phyloP scores from a whole-genome alignment of 1,140 invertebrate species.

The Capitella teleta region DNA sequence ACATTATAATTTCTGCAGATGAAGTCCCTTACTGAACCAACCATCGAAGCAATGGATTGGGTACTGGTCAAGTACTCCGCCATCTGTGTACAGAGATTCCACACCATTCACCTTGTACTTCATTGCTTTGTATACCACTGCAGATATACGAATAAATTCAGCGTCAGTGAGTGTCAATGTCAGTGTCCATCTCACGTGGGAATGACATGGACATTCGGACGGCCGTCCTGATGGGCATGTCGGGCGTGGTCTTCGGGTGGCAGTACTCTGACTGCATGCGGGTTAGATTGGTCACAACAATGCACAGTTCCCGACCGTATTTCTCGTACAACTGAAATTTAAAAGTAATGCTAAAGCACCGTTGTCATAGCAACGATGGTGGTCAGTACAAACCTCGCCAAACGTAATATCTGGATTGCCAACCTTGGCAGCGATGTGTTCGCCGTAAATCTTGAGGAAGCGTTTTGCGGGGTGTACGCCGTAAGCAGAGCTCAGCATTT shows the following conservation, averaged over 20 bases:
- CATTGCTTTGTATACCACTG: constrained; percentile 9
- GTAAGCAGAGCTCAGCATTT: not conserved
- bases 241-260: constrained; percentile 34
- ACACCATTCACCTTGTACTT: constrained; percentile 6
- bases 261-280: constrained; percentile 31
- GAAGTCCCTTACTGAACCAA: not conserved
- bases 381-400: constrained; percentile 4
- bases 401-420: constrained; percentile 14
- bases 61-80: constrained; percentile 12
- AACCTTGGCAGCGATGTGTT: constrained; percentile 9
- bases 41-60: constrained; percentile 14
- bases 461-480: constrained; percentile 10
- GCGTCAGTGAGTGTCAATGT: not conserved
- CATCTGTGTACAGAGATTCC: constrained; percentile 8
- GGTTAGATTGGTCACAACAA: constrained; percentile 36
- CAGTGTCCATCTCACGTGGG: constrained; percentile 20
- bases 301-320: constrained; percentile 29
- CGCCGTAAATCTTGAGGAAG: constrained; percentile 11
- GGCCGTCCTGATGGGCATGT: constrained; percentile 30
- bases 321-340: constrained; percentile 21
- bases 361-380: not conserved
- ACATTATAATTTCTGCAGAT: too few relatives aligned
- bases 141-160: not conserved
- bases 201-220: constrained; percentile 38
- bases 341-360: too few relatives aligned